Base-by-base conservation (phyloP, 2,797 vertebrate genomes). In the Lates japonicus region DNA sequence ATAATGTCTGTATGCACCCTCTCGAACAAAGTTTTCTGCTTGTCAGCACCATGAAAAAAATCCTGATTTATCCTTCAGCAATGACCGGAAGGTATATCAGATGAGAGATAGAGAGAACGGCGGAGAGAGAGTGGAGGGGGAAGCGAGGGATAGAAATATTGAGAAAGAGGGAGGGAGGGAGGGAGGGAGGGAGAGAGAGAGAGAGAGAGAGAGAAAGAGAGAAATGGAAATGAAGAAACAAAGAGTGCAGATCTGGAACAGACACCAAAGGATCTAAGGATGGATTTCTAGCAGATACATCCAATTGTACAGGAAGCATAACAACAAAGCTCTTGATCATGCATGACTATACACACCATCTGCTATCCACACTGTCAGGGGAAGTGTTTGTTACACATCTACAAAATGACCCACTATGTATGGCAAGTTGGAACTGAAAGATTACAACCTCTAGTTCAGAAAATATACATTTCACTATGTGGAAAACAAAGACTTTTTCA, bases 1-100 rank as follows among this genome's bases (percentile, higher is more conserved):
- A 4, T 74, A 46, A 62, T 75, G 66, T 35, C 58, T 70, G 62
- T 55, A 75, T 74, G 86, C 80, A 84, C 54, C 80, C 77, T 74
- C 62, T 74, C 11, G 5, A 85, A 81, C 81, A 82, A 88, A 88
- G 87, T 89, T 91, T 92, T 87, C 83, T 90, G 87, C 90, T 87
- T 83, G 92, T 92, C 91, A 92, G 88, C 89, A 91, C 63, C 82
- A 84, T 62, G 41, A 80, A 81, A 76, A 80, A 80, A 86, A 82
- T 84, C 83, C 83, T 65, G 81, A 91, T 90, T 87, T 92, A 82
- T 91, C 88, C 91, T 92, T 91, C 87, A 91, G 81, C 80, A 69
- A 71, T 84, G 86, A 90, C 86, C 81, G 60, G 70, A 86, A 88
- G 86, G 79, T 83, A 65, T 71, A 70, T 90, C 71, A 83, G 80